Base-by-base conservation (phyloP, 2,888 invertebrate genomes). In the Bugulina stolonifera region DNA sequence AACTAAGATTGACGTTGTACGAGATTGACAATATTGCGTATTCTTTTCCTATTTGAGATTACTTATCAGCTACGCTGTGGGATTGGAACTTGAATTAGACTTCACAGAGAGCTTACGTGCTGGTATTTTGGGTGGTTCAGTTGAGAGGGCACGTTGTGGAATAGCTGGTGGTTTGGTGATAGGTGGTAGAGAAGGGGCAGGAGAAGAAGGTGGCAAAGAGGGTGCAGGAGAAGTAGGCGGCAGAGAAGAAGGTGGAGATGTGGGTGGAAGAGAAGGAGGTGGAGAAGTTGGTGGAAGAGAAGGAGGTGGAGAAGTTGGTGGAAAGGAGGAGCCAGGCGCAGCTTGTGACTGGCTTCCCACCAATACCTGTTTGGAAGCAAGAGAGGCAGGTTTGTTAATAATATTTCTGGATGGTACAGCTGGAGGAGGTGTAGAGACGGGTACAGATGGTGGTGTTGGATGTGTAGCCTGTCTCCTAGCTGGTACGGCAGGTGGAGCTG, bases 81-180 rank as follows among this genome's bases (percentile, higher is more conserved):
- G 43, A 43, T 43, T 43, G 18, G 43, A n/a, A n/a, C n/a, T n/a
- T n/a, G n/a, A n/a, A 18, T 43, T 43, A 18, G 43, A 18, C 18
- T 43, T 57, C 3, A 10, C n/a, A 27, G 27, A 23, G 10, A 57
- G 57, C 3, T 57, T 57, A 5, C 57, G 10, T 25, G 57, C 57
- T 14, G 57, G 57, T 57, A 57, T 14, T 57, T 57, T 57, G 25
- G 57, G 57, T 23, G 57, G 57, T 25, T 57, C 57, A 14, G 57
- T 14, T 14, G 14, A 14, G 52, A 52, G 10, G 18, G 52, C 52
- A n/a, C 43, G 43, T 3, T 43, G 43, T 10, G 43, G 43, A 43
- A 43, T 43, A 10, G 43, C 43, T 10, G 43, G 43, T 10, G 43
- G 43, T 10, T 3, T 43, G 43, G 18, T 10, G 5, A 18, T 10